Evolutionary conservation across 2,797 vertebrate genomes (phyloP).

Genomic region (Mus minutoides): DNA sequence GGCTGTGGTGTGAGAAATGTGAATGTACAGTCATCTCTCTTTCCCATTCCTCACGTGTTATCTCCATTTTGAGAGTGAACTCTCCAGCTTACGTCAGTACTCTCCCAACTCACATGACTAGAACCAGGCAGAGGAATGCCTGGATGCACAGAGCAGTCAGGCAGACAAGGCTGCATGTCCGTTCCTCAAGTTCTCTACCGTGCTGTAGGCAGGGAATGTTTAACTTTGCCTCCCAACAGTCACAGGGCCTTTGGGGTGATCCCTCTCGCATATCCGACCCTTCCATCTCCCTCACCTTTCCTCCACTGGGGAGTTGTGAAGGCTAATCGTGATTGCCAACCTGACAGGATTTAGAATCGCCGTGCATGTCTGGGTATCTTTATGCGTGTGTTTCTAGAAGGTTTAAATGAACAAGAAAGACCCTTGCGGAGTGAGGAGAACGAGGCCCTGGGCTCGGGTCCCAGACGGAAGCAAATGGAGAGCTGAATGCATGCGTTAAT

Average conservation of each 20-base stretch:
- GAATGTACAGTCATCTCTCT: not conserved
- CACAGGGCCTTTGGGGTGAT: not conserved
- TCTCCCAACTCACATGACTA: not conserved
- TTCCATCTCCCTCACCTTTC: not conserved
- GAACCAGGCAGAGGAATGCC: not conserved
- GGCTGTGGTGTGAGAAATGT: not conserved
- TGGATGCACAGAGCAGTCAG: not conserved
- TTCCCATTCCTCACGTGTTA: not conserved
- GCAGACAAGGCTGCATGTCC: rapidly evolving
- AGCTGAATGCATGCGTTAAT: not conserved
- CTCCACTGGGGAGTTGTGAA: no score
- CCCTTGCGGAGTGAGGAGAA: not conserved
- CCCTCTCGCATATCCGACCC: not conserved
- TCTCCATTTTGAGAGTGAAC: not conserved
- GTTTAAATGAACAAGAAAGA: not conserved
- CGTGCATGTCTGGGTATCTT: not conserved
- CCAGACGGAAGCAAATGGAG: not conserved
- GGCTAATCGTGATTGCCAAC: not conserved
- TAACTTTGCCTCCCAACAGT: not conserved
- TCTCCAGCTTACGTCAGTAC: not conserved
- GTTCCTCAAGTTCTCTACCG: not conserved
- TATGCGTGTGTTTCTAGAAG: not conserved
- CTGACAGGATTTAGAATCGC: not conserved
- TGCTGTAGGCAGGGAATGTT: not conserved
- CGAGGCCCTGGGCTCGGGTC: no score